Evolutionary conservation across 2,797 vertebrate genomes (phyloP), one percentile per base, ranked within the genome.

Genomic region (Xyrichtys novacula): DNA sequence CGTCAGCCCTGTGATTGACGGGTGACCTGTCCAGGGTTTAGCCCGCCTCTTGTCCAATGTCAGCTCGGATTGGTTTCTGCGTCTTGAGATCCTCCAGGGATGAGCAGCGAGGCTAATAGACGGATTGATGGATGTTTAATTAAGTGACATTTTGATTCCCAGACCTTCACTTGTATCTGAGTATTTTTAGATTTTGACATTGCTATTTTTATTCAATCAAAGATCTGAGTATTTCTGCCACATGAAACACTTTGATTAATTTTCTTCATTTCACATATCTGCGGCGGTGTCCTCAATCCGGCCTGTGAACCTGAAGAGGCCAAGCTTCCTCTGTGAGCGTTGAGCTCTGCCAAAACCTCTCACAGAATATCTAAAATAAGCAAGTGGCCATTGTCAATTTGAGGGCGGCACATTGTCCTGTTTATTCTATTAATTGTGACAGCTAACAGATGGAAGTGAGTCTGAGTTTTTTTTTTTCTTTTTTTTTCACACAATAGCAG

Each of bases 351-450:
- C 47, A 48, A 66, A 76, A 66, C 29, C 49, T 72, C 53, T 78
- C 34, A 54, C 29, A 44, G 28, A 23, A 52, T 38, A 54, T 77
- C 53, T 65, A 58, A 84, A 82, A 36, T 59, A 61, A 57, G 56
- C 46, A 61, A 74, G 52, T 66, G 40, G 60, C 64, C 65, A 42
- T 15, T 49, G 26, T 73, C 65, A 83, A 80, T 72, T 54, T 53
- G 68, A 81, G 76, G 67, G 49, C 71, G 42, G 23, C 4, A 23
- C 57, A 49, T 75, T 76, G 65, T 78, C 72, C 62, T 75, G 53
- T 84, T 84, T 81, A 69, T 73, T 88, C 68, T 65, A 74, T 84
- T 86, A 81, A 87, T 87, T 71, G 77, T 61, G 64, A 77, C 74
- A 75, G 72, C 53, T 28, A 74, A 74, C 84, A 74, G 78, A 76